Evolutionary conservation across 2,113 vertebrate species (phyloP).

Genomic region (Helogale parvula): DNA sequence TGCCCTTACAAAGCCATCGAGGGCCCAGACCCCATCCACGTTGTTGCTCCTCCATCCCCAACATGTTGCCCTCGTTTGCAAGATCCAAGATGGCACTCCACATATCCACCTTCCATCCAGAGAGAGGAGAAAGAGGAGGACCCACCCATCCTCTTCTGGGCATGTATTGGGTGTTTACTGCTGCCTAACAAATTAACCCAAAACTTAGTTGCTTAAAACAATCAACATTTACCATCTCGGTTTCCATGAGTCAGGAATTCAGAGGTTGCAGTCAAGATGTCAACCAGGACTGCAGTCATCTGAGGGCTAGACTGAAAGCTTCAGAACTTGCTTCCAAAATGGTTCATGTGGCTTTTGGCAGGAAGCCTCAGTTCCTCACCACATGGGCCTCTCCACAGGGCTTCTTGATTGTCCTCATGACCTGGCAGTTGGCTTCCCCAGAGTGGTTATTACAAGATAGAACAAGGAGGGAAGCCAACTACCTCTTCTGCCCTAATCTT

Average conservation of each 20-base stretch:
- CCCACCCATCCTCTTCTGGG: not conserved
- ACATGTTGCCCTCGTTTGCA: not conserved
- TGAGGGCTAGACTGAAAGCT: not conserved
- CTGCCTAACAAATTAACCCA: not conserved
- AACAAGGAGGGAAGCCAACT: not conserved
- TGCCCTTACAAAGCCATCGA: not conserved
- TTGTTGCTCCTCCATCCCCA: not conserved
- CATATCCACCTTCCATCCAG: not conserved
- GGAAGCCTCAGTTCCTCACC: not conserved
- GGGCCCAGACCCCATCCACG: not conserved
- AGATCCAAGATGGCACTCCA: not conserved
- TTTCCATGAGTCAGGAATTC: not conserved
- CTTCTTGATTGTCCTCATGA: not conserved
- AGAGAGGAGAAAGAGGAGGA: not conserved
- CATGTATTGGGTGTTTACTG: not conserved
- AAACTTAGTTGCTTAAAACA: not conserved
- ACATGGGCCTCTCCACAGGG: not conserved
- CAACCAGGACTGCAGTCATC: not conserved
- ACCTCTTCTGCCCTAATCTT: not conserved
- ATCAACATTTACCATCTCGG: not conserved
- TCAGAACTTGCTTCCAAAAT: not conserved
- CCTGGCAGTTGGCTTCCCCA: not conserved
- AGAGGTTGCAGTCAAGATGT: not conserved
- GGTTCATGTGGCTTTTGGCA: not conserved
- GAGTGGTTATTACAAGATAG: not conserved